Percentiles rank a stretch among this genome's conserved stretches.
These are phyloP conservation scores for Probaryconus sp. DNA, from an alignment of 1,140 invertebrate genomes.

Conservation along the genomic window DNA sequence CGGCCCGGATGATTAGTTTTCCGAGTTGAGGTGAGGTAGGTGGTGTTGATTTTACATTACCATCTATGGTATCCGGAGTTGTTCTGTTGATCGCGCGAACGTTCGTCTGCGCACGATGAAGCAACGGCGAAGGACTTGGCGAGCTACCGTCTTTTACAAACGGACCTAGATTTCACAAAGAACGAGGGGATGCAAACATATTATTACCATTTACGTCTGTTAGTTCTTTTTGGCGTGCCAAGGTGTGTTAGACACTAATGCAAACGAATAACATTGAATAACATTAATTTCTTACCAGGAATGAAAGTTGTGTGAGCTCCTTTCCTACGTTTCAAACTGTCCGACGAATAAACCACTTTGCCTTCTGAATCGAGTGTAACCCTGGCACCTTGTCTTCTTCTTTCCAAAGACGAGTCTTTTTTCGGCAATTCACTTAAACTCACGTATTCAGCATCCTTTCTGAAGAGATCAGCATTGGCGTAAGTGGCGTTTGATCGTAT, in stretches of 20 bases:
- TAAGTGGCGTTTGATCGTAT: slow-evolving; percentile 68
- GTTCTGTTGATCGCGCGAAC: slow-evolving; percentile 73
- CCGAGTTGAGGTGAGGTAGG: slow-evolving; percentile 77
- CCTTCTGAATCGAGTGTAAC: slow-evolving; percentile 92
- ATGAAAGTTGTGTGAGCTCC: slow-evolving; percentile 90
- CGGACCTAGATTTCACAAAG: slow-evolving; percentile 72
- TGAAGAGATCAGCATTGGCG: slow-evolving; percentile 73
- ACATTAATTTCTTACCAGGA: slow-evolving; percentile 79
- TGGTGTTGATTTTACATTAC: slow-evolving; percentile 70
- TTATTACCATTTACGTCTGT: no score
- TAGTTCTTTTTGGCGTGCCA: no score
- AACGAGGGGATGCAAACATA: slow-evolving; percentile 8
- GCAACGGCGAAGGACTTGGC: slow-evolving; percentile 75
- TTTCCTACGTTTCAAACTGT: slow-evolving; percentile 89
- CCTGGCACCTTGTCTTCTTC: slow-evolving; percentile 84
- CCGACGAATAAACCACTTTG: slow-evolving; percentile 93
- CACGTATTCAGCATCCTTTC: slow-evolving; percentile 85
- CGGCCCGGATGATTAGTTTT: slow-evolving; percentile 83
- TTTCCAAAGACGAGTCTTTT: slow-evolving; percentile 78
- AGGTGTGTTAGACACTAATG: no score
- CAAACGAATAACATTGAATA: no score
- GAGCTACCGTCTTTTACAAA: slow-evolving; percentile 74
- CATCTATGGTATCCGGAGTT: slow-evolving; percentile 73
- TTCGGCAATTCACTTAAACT: slow-evolving; percentile 87
- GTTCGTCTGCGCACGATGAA: slow-evolving; percentile 70